Percentiles rank a stretch among this genome's conserved stretches.
Conservation (phyloP, 2,113 vertebrate species). For the Calcarius ornatus region DNA sequence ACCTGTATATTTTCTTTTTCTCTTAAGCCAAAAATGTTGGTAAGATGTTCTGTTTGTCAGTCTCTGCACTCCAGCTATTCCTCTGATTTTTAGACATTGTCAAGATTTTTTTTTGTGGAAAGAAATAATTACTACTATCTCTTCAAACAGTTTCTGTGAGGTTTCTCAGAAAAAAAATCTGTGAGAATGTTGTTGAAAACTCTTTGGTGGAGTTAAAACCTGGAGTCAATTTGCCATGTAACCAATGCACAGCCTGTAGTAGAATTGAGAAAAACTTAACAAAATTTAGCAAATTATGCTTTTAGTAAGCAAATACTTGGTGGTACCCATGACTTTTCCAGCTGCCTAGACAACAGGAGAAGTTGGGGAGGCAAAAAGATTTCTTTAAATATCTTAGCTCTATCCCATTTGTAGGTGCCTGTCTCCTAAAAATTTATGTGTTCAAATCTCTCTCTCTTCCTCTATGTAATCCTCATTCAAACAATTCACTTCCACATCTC, state of each 20-base stretch:
- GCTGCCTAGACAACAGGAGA: neutral
- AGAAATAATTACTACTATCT: neutral
- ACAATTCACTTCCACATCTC: neutral
- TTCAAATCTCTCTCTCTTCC: neutral
- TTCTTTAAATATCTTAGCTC: neutral
- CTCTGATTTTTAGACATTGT: neutral
- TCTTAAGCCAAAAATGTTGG: constrained; percentile 9
- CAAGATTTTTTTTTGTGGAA: neutral
- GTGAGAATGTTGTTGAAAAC: neutral
- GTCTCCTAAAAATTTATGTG: neutral
- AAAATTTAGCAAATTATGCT: neutral
- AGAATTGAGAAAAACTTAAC: neutral
- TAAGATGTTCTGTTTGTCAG: constrained; percentile 38
- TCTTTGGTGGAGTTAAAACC: neutral
- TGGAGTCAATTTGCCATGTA: neutral
- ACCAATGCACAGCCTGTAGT: neutral
- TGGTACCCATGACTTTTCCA: neutral
- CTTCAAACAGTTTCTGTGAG: neutral
- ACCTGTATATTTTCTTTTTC: constrained; percentile 50
- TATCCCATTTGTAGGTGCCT: neutral
- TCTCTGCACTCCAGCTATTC: neutral
- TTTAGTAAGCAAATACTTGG: neutral
- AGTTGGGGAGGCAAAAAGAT: neutral
- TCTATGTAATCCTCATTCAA: neutral
- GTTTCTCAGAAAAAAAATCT: neutral